A percentile compares a stretch with the other conserved stretches of the same genome.
These are phyloP conservation scores for Hermaeophaga mercurialis DNA, from an alignment of 2,888 invertebrate genomes.

Conservation along the genomic window DNA sequence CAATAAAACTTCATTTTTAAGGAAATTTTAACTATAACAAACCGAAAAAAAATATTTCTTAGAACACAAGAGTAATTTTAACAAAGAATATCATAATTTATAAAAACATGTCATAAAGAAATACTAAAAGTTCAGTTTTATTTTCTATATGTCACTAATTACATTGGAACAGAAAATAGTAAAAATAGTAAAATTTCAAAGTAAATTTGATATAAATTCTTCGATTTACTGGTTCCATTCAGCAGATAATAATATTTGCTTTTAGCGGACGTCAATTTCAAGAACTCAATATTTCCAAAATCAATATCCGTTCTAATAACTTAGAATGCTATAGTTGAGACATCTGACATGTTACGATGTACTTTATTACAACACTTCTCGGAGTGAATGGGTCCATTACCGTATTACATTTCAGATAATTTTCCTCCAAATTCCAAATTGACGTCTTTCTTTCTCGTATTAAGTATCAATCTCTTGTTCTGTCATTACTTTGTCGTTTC, in stretches of 20 bases:
- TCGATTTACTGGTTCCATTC: no score
- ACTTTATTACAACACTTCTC: conserved; percentile 12
- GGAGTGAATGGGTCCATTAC: conserved; percentile 15
- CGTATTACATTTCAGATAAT: conserved; percentile 20
- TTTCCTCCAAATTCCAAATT: conserved; percentile 4
- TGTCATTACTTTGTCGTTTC: background rate
- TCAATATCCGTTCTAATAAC: conserved; percentile 17
- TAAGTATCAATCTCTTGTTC: background rate
- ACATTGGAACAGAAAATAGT: no score
- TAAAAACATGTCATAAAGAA: no score
- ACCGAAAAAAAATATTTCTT: no score
- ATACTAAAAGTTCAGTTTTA: no score
- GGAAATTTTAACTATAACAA: no score
- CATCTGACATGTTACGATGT: conserved; percentile 14
- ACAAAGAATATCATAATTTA: no score
- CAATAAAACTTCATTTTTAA: no score
- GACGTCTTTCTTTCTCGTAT: background rate
- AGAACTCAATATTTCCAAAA: conserved; percentile 6
- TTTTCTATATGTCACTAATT: no score
- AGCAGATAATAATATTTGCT: background rate
- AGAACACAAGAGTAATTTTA: no score
- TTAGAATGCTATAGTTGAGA: background rate
- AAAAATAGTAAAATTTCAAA: no score
- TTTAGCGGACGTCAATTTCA: conserved; percentile 10
- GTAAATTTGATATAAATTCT: no score